Percentiles rank a stretch among this genome's conserved stretches.
These are phyloP conservation scores for Podilymbus podiceps DNA, from an alignment of 2,113 vertebrate genomes.

Conservation along the genomic window DNA sequence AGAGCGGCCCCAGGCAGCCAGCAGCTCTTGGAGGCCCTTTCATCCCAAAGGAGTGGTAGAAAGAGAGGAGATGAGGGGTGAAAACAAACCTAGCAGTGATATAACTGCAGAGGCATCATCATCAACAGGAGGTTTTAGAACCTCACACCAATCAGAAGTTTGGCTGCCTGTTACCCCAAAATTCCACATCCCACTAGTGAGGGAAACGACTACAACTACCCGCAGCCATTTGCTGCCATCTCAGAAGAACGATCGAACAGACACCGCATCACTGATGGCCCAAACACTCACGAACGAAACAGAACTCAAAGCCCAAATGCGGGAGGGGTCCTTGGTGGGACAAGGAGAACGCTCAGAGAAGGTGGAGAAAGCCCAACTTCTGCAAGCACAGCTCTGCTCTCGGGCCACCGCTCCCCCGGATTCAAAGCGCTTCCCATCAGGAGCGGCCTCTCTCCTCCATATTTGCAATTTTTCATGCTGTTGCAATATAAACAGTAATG, in stretches of 20 bases:
- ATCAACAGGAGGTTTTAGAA: neutral
- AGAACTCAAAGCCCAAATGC: neutral
- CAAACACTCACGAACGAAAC: accelerated
- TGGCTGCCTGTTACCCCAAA: neutral
- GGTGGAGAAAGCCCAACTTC: neutral
- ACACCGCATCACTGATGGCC: accelerated
- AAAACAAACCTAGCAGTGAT: neutral
- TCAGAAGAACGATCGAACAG: accelerated
- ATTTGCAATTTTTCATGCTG: neutral
- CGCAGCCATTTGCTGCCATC: neutral
- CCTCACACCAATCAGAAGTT: neutral
- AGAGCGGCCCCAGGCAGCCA: accelerated
- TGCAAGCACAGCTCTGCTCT: neutral
- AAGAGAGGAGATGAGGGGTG: neutral
- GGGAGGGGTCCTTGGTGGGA: neutral
- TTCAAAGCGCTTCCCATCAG: neutral
- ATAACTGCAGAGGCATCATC: too few species aligned
- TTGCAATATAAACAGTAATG: conserved; percentile 13
- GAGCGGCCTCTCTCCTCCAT: neutral
- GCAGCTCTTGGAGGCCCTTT: neutral
- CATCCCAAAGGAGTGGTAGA: neutral
- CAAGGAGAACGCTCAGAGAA: accelerated
- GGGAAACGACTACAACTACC: accelerated
- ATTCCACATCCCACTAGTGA: neutral
- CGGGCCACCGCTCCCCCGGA: accelerated